A percentile compares a stretch with the other conserved stretches of the same genome.
phyloP scores from a whole-genome alignment of 2,113 vertebrate species.

The Equus przewalskii region DNA sequence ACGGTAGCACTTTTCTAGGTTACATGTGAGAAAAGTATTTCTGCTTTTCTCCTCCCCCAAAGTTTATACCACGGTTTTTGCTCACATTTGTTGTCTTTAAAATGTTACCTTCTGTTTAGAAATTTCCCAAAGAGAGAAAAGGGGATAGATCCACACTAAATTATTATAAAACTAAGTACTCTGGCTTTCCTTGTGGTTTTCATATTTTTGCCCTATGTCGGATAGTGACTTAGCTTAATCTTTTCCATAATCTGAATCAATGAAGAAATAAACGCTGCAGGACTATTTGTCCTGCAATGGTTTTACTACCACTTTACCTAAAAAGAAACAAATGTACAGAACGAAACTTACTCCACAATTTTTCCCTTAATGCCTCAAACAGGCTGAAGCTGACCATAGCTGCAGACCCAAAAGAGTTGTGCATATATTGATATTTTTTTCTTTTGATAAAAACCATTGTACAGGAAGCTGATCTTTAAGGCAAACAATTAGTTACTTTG shows the following conservation, averaged over 20 bases:
- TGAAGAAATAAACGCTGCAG: conserved; percentile 18
- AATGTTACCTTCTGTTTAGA: not conserved
- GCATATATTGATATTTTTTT: not conserved
- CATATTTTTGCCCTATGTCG: not conserved
- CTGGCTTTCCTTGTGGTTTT: conserved; percentile 56
- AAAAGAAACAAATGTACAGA: conserved; percentile 59
- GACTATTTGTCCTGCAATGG: not conserved
- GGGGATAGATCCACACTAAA: not conserved
- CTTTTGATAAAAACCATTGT: conserved; percentile 24
- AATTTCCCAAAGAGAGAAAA: conserved; percentile 43
- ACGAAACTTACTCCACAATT: conserved; percentile 30
- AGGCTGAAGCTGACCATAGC: not conserved
- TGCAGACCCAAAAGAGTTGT: not conserved
- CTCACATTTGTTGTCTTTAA: conserved; percentile 22
- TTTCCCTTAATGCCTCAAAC: conserved; percentile 38
- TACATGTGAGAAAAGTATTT: conserved; percentile 20
- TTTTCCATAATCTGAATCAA: conserved; percentile 68
- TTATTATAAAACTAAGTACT: not conserved
- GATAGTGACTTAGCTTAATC: conserved; percentile 36
- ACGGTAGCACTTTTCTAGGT: conserved; percentile 47
- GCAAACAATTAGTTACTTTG: conserved; percentile 46
- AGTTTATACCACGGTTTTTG: not conserved
- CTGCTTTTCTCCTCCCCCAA: not conserved
- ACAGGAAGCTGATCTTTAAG: conserved; percentile 29
- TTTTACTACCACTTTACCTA: conserved; percentile 36